Evolutionary conservation across 2,113 vertebrate species (phyloP).

Genomic region (Lampris incognitus): DNA sequence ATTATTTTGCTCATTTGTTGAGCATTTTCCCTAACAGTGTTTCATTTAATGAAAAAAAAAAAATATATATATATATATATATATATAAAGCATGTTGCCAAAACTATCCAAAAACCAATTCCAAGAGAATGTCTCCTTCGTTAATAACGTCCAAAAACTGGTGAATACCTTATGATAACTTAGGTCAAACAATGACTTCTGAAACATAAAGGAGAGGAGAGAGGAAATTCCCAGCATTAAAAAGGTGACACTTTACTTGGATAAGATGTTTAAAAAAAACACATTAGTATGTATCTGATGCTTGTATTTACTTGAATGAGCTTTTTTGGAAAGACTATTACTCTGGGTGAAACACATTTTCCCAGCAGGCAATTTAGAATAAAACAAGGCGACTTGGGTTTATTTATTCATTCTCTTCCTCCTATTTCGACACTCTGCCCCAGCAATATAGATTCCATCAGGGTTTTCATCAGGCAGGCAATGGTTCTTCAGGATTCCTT

Average conservation of each 20-base stretch:
- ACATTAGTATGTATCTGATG: constrained; percentile 33
- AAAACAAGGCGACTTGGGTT: constrained; percentile 73
- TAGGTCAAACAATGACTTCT: constrained; percentile 37
- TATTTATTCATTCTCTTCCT: constrained; percentile 19
- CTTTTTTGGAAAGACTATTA: constrained; percentile 46
- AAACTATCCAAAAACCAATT: background rate
- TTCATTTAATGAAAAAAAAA: background rate
- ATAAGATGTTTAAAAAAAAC: constrained; percentile 48
- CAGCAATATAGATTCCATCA: constrained; percentile 26
- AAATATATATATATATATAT: background rate
- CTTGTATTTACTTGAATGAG: constrained; percentile 60
- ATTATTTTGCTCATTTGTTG: no score
- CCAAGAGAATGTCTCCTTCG: background rate
- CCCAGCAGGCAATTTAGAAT: constrained; percentile 58
- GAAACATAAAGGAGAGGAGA: constrained; percentile 45
- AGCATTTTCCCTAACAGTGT: no score
- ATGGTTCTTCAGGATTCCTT: constrained; percentile 18
- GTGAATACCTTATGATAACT: constrained; percentile 40
- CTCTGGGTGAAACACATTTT: constrained; percentile 47
- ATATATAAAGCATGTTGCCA: constrained; percentile 9
- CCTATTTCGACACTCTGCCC: constrained; percentile 25
- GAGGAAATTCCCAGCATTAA: constrained; percentile 62
- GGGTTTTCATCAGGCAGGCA: constrained; percentile 30
- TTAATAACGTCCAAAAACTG: constrained; percentile 33
- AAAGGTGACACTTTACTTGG: constrained; percentile 37